These are phyloP conservation scores for Nipponacmea schrenckii DNA, from an alignment of 2,888 invertebrate species.

Conservation along the genomic window DNA sequence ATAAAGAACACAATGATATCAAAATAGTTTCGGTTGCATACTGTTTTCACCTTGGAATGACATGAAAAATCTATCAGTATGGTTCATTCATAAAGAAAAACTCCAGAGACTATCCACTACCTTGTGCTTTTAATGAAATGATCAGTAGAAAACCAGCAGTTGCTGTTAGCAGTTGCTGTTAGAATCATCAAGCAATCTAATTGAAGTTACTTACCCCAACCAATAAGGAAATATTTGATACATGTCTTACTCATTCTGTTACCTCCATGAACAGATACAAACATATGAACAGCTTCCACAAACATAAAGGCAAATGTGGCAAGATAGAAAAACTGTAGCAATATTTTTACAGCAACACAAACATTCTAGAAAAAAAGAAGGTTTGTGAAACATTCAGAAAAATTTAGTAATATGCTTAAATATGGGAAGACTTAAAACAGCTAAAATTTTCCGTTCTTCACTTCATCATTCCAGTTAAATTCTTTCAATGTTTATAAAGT, in stretches of 20 bases:
- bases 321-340: constrained; percentile 53
- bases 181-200: neutral
- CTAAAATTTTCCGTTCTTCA: no score
- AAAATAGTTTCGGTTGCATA: neutral
- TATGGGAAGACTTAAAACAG: no score
- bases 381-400: neutral
- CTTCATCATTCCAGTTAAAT: no score
- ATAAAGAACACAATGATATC: neutral
- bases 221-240: constrained; percentile 36
- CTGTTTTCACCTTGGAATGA: no score
- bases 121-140: neutral
- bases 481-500: no score
- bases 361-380: constrained; percentile 37
- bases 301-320: constrained; percentile 51
- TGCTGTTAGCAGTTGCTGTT: no score
- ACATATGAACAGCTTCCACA: constrained; percentile 48
- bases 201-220: constrained; percentile 39
- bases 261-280: constrained; percentile 34
- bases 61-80: no score
- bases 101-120: no score
- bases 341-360: constrained; percentile 41
- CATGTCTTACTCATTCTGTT: constrained; percentile 11
- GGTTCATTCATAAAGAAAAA: no score
- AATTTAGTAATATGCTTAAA: neutral
- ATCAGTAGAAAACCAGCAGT: no score